Evolutionary conservation across 2,113 vertebrate species (phyloP).

Genomic region (Phrynocephalus versicolor): DNA sequence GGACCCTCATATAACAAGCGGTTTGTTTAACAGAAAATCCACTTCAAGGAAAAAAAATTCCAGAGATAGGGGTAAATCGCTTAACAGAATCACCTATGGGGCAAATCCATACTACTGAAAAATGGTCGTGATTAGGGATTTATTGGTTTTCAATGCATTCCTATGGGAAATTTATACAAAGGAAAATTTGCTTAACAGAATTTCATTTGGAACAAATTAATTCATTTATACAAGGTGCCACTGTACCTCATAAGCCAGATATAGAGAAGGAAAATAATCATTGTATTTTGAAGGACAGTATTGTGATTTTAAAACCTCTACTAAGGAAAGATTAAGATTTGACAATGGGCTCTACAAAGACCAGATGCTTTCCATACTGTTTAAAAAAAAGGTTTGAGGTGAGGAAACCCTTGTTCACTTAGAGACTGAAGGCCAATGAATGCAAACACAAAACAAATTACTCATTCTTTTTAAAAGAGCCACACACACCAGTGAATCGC

Average conservation of each 20-base stretch:
- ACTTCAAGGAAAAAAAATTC: too few species aligned
- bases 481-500: not conserved
- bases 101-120: too few species aligned
- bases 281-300: not conserved
- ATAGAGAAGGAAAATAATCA: not conserved
- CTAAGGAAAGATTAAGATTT: not conserved
- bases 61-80: too few species aligned
- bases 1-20: too few species aligned
- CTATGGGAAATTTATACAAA: too few species aligned
- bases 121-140: too few species aligned
- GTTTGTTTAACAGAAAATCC: too few species aligned
- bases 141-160: too few species aligned
- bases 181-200: too few species aligned
- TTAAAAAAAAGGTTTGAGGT: slow-evolving; percentile 1
- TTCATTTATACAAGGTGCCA: too few species aligned
- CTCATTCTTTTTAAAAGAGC: not conserved
- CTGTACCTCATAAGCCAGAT: not conserved
- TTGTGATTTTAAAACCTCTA: not conserved
- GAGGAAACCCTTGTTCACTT: slow-evolving; percentile 2
- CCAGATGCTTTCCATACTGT: not conserved
- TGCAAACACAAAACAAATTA: slow-evolving; percentile 5
- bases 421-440: not conserved
- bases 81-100: too few species aligned
- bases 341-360: not conserved
- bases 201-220: too few species aligned